Evolutionary conservation across 2,113 vertebrate genomes (phyloP), one percentile per base, ranked within the genome.

Genomic region (Dromas ardeola): DNA sequence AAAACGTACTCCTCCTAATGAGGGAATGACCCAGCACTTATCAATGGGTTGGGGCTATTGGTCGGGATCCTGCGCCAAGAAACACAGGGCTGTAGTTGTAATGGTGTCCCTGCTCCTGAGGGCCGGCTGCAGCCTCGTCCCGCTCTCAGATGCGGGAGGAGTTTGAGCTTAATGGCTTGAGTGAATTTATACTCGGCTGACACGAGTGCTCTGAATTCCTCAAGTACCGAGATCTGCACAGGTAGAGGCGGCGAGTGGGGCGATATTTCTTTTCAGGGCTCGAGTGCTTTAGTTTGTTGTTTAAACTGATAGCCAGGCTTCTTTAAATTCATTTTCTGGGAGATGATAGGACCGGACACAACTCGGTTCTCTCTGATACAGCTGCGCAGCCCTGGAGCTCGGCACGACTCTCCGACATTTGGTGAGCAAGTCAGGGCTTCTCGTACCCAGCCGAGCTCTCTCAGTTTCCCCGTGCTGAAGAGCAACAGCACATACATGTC

Each of bases 1-100:
- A 85, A 97, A 98, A 97, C 70, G 63, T 94, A 45, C 95, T 98
- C 42, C 42, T 93, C 38, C 89, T 98, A 97, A 98, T 76, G 93
- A 98, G 97, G 83, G 96, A 97, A 88, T 96, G 97, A 96, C 94
- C 97, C 91, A 40, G 80, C 88, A 86, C 80, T 70, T 95, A 59
- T 74, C 81, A 92, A 58, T 32, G 14, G 42, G 72, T 7, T 18
- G 7, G 92, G 88, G 67, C 73, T 76, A 21, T 72, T 55, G 94
- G 65, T 94, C 4, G 11, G 70, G 45, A 66, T 79, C 8, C 36
- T n/a, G 40, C 0, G 9, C 81, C 94, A 94, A 88, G 71, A 82
- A 93, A 88, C 84, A 73, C 89, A 62, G 90, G 93, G 91, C 96
- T 91, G 88, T 88, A 49, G 90, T 79, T 94, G 94, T 66, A 27